Conservation (phyloP, 1,140 invertebrate species). For the Hyphantria cunea region DNA sequence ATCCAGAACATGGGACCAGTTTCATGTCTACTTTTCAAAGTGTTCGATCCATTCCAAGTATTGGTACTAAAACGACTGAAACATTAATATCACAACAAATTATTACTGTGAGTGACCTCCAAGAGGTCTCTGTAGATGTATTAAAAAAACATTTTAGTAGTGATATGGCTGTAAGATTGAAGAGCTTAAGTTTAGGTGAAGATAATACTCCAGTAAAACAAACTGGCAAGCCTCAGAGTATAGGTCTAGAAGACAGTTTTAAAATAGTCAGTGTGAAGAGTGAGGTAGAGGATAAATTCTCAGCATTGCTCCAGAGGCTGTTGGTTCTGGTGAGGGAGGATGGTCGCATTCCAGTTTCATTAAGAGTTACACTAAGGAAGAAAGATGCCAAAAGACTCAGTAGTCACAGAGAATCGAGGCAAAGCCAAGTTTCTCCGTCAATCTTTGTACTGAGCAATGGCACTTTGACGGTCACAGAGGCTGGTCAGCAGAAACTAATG, state of each 20-base stretch:
- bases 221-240: constrained; percentile 86
- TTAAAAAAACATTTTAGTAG: constrained; percentile 84
- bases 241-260: constrained; percentile 90
- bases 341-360: constrained; percentile 87
- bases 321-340: constrained; percentile 88
- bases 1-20: constrained; percentile 84
- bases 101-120: constrained; percentile 85
- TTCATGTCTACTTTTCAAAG: constrained; percentile 85
- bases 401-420: constrained; percentile 87
- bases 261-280: constrained; percentile 86
- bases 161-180: constrained; percentile 86
- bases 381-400: constrained; percentile 81
- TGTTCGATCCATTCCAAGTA: constrained; percentile 86
- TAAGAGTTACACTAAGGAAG: constrained; percentile 88
- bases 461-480: constrained; percentile 78
- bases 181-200: constrained; percentile 86
- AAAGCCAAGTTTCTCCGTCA: constrained; percentile 86
- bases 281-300: constrained; percentile 87
- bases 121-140: constrained; percentile 82
- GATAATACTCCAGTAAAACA: constrained; percentile 87
- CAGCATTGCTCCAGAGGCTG: constrained; percentile 85
- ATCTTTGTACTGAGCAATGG: constrained; percentile 83
- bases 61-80: constrained; percentile 86
- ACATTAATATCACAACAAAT: constrained; percentile 85
- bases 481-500: constrained; percentile 85